Base-by-base conservation (phyloP, 2,113 vertebrate species). In the Rutilus rutilus region DNA sequence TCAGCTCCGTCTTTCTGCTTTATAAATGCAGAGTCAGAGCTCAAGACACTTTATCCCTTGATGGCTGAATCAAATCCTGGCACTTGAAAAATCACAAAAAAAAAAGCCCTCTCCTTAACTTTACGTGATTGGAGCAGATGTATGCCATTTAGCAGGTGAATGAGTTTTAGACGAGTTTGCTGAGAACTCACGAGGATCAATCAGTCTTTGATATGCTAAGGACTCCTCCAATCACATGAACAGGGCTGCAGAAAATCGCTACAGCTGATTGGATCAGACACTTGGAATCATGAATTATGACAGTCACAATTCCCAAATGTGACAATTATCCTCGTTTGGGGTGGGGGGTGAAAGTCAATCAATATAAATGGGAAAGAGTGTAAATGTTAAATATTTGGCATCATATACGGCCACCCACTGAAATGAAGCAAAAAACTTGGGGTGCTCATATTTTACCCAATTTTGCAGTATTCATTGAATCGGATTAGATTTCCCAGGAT, bases 51-150 rank as follows among this genome's bases (percentile, higher is more conserved):
- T 52, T 74, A 84, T 67, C 67, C 67, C 84, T 84, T 81, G 42
- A 84, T 65, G 33, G 45, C 47, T 45, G 57, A 27, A 57, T 78
- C 84, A 64, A 57, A 64, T 80, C 45, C 65, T 71, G 42, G 23
- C 77, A 87, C 39, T 75, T 39, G 30, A 87, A 76, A 86, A 65
- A 73, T 84, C 47, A 64, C 65, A 8, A 57, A 67, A 67, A 67
- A 67, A 86, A 86, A 84, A 73, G 39, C 59, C 15, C 62, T 77
- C 60, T 81, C 60, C 57, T 64, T 75, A 86, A 75, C 77, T 77
- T 59, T 71, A 77, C 42, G 52, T 89, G 85, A 86, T 89, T 85
- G 50, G 71, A 87, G 88, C 67, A 59, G 52, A 82, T 87, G 39
- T 47, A 14, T 27, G 69, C 25, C 77, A 42, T 84, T 88, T 81